Evolutionary conservation across 2,797 vertebrate genomes (phyloP).

Genomic region (Echiichthys vipera): DNA sequence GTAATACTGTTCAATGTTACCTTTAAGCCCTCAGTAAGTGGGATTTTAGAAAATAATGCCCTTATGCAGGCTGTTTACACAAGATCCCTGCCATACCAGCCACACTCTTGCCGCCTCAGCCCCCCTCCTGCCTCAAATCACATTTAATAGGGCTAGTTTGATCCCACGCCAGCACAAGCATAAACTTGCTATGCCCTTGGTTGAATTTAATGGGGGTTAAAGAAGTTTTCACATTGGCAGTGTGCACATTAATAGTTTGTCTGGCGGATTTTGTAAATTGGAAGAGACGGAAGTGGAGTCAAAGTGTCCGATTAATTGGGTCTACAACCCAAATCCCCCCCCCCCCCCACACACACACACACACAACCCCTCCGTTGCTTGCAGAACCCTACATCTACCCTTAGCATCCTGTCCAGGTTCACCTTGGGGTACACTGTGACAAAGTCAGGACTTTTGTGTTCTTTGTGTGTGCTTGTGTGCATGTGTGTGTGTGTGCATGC

Average conservation of each 20-base stretch:
- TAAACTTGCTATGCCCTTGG: conserved; percentile 97
- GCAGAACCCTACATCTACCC: conserved; percentile 18
- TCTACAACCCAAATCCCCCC: conserved; percentile 82
- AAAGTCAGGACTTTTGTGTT: conserved; percentile 21
- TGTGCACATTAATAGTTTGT: conserved; percentile 97
- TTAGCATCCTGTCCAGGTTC: conserved; percentile 52
- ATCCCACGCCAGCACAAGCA: conserved; percentile 95
- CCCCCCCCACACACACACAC: no score
- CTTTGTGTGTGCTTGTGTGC: not conserved
- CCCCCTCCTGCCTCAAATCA: conserved; percentile 85
- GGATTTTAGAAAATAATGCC: conserved; percentile 94
- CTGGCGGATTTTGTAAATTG: conserved; percentile 95
- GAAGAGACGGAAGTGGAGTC: conserved; percentile 92
- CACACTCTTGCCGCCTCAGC: conserved; percentile 51
- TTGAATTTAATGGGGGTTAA: conserved; percentile 98
- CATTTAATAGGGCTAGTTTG: conserved; percentile 98
- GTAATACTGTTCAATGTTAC: conserved; percentile 84
- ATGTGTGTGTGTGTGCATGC: not conserved
- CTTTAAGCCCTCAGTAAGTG: conserved; percentile 83
- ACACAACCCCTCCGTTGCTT: conserved; percentile 78
- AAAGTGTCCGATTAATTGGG: conserved; percentile 95
- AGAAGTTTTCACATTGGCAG: conserved; percentile 96
- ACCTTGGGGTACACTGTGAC: conserved; percentile 48
- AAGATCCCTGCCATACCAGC: conserved; percentile 85
- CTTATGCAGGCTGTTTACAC: conserved; percentile 92